A percentile compares a stretch with the other conserved stretches of the same genome.
Evolutionary conservation across 2,888 invertebrate genomes (phyloP).

Genomic region (Tholera decimalis): DNA sequence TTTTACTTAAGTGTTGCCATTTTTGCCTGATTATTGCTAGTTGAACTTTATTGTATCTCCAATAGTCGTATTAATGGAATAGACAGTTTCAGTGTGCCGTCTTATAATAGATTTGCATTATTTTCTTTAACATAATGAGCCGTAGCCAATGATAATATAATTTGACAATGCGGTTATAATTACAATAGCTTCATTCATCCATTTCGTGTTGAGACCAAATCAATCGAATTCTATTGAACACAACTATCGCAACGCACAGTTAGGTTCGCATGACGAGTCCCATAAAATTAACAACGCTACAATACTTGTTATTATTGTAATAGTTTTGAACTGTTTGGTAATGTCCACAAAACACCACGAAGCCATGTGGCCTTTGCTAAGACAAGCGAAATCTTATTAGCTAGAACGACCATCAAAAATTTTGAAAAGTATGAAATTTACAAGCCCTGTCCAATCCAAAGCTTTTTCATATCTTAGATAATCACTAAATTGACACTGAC

Average conservation of each 20-base stretch:
- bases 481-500: too few species aligned
- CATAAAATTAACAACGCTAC: constrained; percentile 63
- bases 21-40: too few species aligned
- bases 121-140: not conserved
- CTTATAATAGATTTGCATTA: not conserved
- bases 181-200: constrained; percentile 33
- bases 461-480: too few species aligned
- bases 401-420: too few species aligned
- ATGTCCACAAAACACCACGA: constrained; percentile 13
- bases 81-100: too few species aligned
- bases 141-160: not conserved
- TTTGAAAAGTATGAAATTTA: too few species aligned
- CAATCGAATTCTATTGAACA: constrained; percentile 55
- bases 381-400: not conserved
- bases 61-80: too few species aligned
- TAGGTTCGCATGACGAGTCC: constrained; percentile 66
- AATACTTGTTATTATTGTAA: constrained; percentile 46
- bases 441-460: too few species aligned
- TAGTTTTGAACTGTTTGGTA: constrained; percentile 55
- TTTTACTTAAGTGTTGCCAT: too few species aligned
- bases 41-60: too few species aligned
- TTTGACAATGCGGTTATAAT: not conserved
- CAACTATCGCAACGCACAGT: constrained; percentile 52
- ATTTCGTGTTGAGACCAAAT: constrained; percentile 31
- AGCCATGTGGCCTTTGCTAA: not conserved